Evolutionary conservation across 2,797 vertebrate species (phyloP).

Genomic region (Sparidentex hasta): DNA sequence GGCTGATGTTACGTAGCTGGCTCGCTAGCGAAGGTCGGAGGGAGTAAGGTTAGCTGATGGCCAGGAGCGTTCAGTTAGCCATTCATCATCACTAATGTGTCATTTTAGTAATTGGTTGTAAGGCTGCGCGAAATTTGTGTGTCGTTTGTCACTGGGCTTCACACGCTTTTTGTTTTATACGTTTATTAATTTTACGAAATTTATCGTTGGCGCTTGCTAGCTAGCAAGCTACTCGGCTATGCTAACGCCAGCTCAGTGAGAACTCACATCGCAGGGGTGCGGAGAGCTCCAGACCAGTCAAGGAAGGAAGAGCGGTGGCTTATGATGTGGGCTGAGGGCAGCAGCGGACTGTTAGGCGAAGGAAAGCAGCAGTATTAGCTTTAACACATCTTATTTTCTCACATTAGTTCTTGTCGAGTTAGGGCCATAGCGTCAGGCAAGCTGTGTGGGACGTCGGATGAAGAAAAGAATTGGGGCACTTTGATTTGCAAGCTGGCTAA

Average conservation of each 20-base stretch:
- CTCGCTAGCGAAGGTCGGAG: slow-evolving; percentile 71
- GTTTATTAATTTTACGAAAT: slow-evolving; percentile 32
- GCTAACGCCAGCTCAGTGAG: slow-evolving; percentile 80
- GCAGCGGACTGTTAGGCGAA: slow-evolving; percentile 60
- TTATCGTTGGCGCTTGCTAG: slow-evolving; percentile 51
- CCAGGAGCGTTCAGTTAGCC: slow-evolving; percentile 15
- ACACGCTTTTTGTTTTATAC: not conserved
- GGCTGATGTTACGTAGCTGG: slow-evolving; percentile 38
- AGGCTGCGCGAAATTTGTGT: not conserved
- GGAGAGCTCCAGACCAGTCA: slow-evolving; percentile 58
- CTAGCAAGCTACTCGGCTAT: slow-evolving; percentile 68
- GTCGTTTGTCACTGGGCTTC: not conserved
- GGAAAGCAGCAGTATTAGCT: slow-evolving; percentile 63
- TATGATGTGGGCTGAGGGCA: slow-evolving; percentile 76
- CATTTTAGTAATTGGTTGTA: slow-evolving; percentile 21
- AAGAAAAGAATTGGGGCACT: slow-evolving; percentile 47
- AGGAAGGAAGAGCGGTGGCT: slow-evolving; percentile 80
- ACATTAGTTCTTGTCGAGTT: slow-evolving; percentile 13
- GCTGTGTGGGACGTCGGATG: slow-evolving; percentile 51
- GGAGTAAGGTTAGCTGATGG: slow-evolving; percentile 45
- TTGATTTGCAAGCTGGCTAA: slow-evolving; percentile 67
- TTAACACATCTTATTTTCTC: slow-evolving; percentile 26
- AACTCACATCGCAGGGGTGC: slow-evolving; percentile 64
- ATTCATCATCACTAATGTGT: slow-evolving; percentile 4
- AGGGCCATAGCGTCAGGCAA: slow-evolving; percentile 29